A percentile compares a stretch with the other conserved stretches of the same genome.
Conservation (phyloP, 2,797 vertebrate genomes). For the Synaphobranchus kaupii region DNA sequence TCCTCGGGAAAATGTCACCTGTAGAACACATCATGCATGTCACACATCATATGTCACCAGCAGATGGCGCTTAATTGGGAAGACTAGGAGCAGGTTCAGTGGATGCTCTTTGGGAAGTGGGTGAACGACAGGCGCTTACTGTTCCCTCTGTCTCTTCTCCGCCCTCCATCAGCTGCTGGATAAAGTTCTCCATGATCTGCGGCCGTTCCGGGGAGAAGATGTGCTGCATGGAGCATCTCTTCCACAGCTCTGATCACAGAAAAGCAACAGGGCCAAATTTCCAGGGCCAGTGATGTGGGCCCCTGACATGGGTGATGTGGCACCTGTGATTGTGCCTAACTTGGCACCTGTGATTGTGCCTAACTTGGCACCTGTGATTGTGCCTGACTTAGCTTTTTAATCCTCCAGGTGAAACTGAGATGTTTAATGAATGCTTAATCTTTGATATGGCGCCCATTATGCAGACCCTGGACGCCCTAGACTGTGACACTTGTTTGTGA, state of each 20-base stretch:
- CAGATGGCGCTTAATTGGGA: not conserved
- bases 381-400: not conserved
- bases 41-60: not conserved
- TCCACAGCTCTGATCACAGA: constrained; percentile 75
- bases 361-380: not conserved
- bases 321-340: not conserved
- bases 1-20: constrained; percentile 66
- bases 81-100: not conserved
- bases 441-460: not conserved
- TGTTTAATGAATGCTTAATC: not conserved
- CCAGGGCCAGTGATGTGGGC: not conserved
- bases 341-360: not conserved
- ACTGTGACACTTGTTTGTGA: no score
- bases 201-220: constrained; percentile 63
- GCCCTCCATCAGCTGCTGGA: constrained; percentile 72
- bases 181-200: constrained; percentile 71
- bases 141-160: constrained; percentile 62
- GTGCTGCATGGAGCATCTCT: constrained; percentile 67
- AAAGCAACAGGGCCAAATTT: not conserved
- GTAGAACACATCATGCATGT: constrained; percentile 30
- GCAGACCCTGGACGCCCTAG: not conserved
- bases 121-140: constrained; percentile 48
- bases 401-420: not conserved
- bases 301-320: not conserved
- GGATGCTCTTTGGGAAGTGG: not conserved